Base-by-base conservation (phyloP, 2,113 vertebrate genomes). In the Dicentrarchus labrax region DNA sequence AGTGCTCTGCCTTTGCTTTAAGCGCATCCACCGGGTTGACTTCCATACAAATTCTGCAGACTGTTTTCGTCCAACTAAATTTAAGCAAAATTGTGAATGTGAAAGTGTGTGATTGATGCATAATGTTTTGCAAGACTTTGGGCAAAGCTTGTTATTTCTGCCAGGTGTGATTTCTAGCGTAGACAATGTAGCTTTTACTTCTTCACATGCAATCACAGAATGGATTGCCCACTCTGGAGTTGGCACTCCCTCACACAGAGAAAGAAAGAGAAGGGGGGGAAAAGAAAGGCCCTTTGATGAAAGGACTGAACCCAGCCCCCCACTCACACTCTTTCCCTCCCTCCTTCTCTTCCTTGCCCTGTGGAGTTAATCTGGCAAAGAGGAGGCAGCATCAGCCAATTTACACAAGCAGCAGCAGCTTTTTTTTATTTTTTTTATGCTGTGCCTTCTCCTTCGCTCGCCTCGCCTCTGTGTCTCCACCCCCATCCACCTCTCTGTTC, bases 331-430 rank as follows among this genome's bases (percentile, higher is more conserved):
- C 76, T 71, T 59, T 76, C 84, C 78, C 84, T 86, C 86, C 84
- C 86, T 78, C 84, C 77, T 86, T 57, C 80, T 72, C 88, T 77
- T 67, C 86, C 82, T 88, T 93, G 91, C 92, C 93, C 94, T 92
- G 88, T 91, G 88, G 93, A 95, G 93, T 92, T 95, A 91, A 95
- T 93, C 93, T 90, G 92, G 89, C 87, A 92, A 88, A 91, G 88
- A 90, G 82, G 86, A 91, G 91, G 85, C 82, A 90, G 91, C 91
- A 87, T 88, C 93, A 91, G 86, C 91, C 91, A 93, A 92, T 94
- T 95, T 93, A 86, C 86, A 90, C 90, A 91, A 75, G 90, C 90
- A 83, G 83, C 74, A 84, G 76, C 76, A 66, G 67, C 69, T 53
- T 41, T 78, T 60, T 59, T 59, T 59, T 30, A 7, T 79, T 82